Percentiles rank a stretch among this genome's conserved stretches.
phyloP scores from a whole-genome alignment of 2,113 vertebrate genomes.

The Indicator indicator region DNA sequence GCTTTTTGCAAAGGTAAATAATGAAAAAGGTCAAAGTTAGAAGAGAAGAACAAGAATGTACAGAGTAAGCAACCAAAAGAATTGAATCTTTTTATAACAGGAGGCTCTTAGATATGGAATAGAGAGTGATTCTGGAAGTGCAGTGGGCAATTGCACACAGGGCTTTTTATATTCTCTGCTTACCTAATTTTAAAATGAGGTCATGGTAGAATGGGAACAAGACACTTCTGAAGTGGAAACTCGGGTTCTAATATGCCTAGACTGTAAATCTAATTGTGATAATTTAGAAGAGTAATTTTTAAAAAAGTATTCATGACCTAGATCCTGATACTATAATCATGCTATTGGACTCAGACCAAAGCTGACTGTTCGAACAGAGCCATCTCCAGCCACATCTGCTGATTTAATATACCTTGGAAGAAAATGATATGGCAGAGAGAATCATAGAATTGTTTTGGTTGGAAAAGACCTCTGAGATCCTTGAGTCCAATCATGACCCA shows the following conservation, averaged over 20 bases:
- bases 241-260: background rate
- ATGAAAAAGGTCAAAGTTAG: slow-evolving; percentile 26
- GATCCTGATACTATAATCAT: background rate
- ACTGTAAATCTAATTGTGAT: background rate
- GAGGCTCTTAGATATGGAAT: background rate
- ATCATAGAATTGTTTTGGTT: no score
- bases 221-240: background rate
- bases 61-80: background rate
- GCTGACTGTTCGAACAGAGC: background rate
- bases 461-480: no score
- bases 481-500: no score
- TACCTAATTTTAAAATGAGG: background rate
- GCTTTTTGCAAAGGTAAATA: slow-evolving; percentile 37
- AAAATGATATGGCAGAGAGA: background rate
- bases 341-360: background rate
- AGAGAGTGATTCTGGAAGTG: background rate
- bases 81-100: background rate
- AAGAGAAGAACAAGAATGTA: background rate
- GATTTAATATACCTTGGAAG: background rate
- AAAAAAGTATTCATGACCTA: background rate
- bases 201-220: background rate
- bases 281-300: background rate
- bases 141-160: background rate
- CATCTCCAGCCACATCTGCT: background rate
- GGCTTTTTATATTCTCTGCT: background rate